Evolutionary conservation across 1,140 invertebrate genomes (phyloP).

Genomic region (Sinonovacula constricta): DNA sequence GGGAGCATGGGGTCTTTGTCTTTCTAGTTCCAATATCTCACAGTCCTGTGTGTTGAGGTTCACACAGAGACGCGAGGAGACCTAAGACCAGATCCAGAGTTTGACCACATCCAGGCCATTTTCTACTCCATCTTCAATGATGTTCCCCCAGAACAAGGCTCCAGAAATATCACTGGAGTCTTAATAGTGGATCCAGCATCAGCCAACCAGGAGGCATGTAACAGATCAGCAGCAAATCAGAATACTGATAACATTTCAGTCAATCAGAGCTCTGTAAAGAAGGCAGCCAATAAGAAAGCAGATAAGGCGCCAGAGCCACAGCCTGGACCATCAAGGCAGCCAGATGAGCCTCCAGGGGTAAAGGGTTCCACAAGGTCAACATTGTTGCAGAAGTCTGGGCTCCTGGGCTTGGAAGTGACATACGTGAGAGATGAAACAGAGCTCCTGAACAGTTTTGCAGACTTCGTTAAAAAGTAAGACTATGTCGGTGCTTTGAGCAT

Average conservation of each 20-base stretch:
- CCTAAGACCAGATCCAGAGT: conserved; percentile 89
- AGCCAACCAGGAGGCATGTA: background rate
- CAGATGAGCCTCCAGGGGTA: conserved; percentile 8
- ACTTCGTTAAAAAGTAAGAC: conserved; percentile 82
- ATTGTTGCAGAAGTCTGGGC: conserved; percentile 69
- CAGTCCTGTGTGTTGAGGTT: conserved; percentile 90
- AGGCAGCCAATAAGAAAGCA: background rate
- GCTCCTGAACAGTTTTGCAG: conserved; percentile 85
- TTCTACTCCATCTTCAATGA: conserved; percentile 92
- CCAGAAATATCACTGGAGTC: conserved; percentile 61
- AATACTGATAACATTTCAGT: background rate
- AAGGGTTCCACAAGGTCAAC: background rate
- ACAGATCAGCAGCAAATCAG: background rate
- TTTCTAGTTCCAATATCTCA: conserved; percentile 84
- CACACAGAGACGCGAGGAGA: conserved; percentile 87
- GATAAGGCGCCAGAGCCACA: background rate
- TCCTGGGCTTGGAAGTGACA: conserved; percentile 63
- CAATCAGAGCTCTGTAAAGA: background rate
- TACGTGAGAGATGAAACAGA: conserved; percentile 84
- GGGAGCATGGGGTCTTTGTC: background rate
- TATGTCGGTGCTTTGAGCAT: background rate
- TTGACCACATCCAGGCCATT: conserved; percentile 90
- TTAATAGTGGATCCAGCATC: conserved; percentile 69
- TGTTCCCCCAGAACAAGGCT: conserved; percentile 69
- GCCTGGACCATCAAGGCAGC: conserved; percentile 28